Base-by-base conservation (phyloP, 1,140 invertebrate genomes). In the Berghia stephanieae region DNA sequence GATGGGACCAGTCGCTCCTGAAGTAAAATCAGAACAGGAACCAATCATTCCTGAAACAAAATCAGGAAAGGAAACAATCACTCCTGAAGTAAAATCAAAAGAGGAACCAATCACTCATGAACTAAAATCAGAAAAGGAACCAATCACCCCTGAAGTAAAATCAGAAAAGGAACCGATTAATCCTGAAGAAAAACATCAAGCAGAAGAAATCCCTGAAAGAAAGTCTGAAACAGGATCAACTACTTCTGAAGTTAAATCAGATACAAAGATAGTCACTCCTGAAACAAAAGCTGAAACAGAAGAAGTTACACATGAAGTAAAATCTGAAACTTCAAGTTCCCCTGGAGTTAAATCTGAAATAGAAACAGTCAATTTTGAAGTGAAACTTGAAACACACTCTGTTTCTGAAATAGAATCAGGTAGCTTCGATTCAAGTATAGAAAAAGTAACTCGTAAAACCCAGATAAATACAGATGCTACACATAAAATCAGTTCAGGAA, bases 271-370 rank as follows among this genome's bases (percentile, higher is more conserved):
- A 27, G 69, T 21, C 1, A 60, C 21, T 38, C 21, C 8, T 69
- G 77, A 76, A 67, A 40, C 57, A 38, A 34, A 24, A 42, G 34
- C 66, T 76, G 27, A 75, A 27, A 8, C 16, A 16, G 40, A 73
- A 55, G 60, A 63, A 67, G 36, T 44, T 16, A 43, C 16, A 55
- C 8, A 27, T 68, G 63, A 68, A 44, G 31, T 27, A 69, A 5
- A 31, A 24, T 31, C 40, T 21, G 3, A 49, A 52, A n/a, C 3
- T n/a, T n/a, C 24, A 49, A 10, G n/a, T 10, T 13, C 10, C 10
- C 10, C 46, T 49, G 46, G 46, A n/a, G 46, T 49, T 43, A 24
- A 70, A 24, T 2, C 42, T n/a, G 68, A 70, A 44, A 43, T 24
- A 43, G 68, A 70, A 21, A 43, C 38, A 70, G 57, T n/a, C 24